Percentiles rank a stretch among this genome's conserved stretches.
Evolutionary conservation across 2,113 vertebrate species (phyloP).

Genomic region (Cololabis saira): DNA sequence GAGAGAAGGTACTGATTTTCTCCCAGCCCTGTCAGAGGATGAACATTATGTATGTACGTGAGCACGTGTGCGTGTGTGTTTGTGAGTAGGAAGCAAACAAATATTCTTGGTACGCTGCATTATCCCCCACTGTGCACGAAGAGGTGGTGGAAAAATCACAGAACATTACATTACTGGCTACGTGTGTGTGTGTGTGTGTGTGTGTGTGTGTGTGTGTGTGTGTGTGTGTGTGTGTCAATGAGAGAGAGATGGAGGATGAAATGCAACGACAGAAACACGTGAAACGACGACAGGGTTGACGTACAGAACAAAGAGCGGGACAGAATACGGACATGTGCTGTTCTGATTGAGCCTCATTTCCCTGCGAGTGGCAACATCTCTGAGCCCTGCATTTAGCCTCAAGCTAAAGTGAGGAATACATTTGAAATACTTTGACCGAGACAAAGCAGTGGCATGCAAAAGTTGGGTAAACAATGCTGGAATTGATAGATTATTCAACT

Average conservation of each 20-base stretch:
- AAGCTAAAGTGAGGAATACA: background rate
- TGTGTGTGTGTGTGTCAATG: constrained; percentile 5
- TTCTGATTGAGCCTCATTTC: constrained; percentile 1
- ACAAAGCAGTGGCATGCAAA: no score
- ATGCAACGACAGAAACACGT: constrained; percentile 21
- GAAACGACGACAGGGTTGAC: constrained; percentile 22
- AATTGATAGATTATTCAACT: no score
- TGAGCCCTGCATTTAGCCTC: background rate
- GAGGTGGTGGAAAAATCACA: constrained; percentile 42
- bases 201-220: constrained; percentile 2
- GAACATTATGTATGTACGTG: constrained; percentile 36
- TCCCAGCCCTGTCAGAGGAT: constrained; percentile 55
- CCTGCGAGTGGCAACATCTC: background rate
- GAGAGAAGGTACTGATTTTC: constrained; percentile 60
- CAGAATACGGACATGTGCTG: background rate
- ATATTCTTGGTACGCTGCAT: constrained; percentile 42
- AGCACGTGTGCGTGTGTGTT: constrained; percentile 1
- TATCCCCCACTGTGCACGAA: constrained; percentile 51
- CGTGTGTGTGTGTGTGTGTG: background rate
- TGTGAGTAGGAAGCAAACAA: constrained; percentile 45
- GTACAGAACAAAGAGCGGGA: constrained; percentile 3
- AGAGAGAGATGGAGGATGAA: constrained; percentile 38
- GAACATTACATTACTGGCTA: constrained; percentile 45
- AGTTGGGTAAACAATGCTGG: no score
- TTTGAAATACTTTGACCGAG: no score